These are phyloP conservation scores for Drosophila busckii DNA, from an alignment of 1,140 invertebrate species.

Conservation along the genomic window DNA sequence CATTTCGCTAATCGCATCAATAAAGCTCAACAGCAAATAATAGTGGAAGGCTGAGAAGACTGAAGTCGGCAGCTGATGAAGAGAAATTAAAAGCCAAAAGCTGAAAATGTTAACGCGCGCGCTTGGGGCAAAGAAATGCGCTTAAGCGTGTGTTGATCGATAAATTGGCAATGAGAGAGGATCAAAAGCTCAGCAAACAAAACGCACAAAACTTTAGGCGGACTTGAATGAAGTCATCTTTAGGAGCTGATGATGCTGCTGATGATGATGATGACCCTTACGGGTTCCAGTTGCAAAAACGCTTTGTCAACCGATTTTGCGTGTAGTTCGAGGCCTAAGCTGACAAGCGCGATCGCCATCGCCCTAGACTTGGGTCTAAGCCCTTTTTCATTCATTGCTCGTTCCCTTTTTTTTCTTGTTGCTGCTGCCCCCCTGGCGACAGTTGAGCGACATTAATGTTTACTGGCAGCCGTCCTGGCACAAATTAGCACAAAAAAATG, in stretches of 20 bases:
- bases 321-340: slow-evolving; percentile 66
- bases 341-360: slow-evolving; percentile 47
- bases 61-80: slow-evolving; percentile 10
- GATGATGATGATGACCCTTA: too few relatives aligned
- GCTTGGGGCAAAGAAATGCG: slow-evolving; percentile 52
- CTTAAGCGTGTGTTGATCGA: slow-evolving; percentile 75
- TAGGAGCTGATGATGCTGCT: too few relatives aligned
- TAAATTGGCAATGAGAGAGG: slow-evolving; percentile 57
- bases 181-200: slow-evolving; percentile 27
- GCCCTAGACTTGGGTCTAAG: slow-evolving; percentile 42
- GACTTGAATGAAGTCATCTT: slow-evolving; percentile 73
- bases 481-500: slow-evolving; percentile 53
- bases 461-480: slow-evolving; percentile 62
- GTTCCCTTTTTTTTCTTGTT: not conserved
- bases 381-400: slow-evolving; percentile 34
- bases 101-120: slow-evolving; percentile 41
- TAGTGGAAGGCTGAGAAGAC: not conserved
- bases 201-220: slow-evolving; percentile 66
- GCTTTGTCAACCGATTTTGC: slow-evolving; percentile 70
- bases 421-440: slow-evolving; percentile 32
- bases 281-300: slow-evolving; percentile 35
- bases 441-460: slow-evolving; percentile 73
- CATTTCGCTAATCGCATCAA: slow-evolving; percentile 76
- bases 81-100: slow-evolving; percentile 51
- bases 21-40: slow-evolving; percentile 72